These are phyloP conservation scores for Lasioglossum zephyrum DNA, from an alignment of 2,888 invertebrate genomes.

Conservation along the genomic window DNA sequence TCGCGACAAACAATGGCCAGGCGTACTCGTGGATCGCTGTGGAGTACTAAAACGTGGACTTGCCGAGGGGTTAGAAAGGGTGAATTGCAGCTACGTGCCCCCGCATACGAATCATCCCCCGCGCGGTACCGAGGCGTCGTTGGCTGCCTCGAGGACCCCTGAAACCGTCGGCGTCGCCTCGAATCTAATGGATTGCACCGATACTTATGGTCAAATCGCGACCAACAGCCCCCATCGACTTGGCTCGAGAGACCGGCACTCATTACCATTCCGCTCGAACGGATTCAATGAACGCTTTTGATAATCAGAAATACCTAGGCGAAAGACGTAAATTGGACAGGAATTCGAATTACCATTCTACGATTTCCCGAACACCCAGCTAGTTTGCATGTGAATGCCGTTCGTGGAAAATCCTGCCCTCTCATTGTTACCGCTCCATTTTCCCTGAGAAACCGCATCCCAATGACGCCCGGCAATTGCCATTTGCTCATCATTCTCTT, in stretches of 20 bases:
- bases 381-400: neutral
- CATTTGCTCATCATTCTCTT: neutral
- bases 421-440: constrained; percentile 9
- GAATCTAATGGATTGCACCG: constrained; percentile 76
- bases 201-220: constrained; percentile 77
- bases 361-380: neutral
- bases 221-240: constrained; percentile 44
- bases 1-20: constrained; percentile 73
- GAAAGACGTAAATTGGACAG: constrained; percentile 39
- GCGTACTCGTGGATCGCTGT: constrained; percentile 60
- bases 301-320: constrained; percentile 66
- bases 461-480: neutral
- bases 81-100: constrained; percentile 81
- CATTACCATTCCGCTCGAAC: constrained; percentile 65
- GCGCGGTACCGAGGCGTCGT: constrained; percentile 45
- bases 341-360: neutral
- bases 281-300: constrained; percentile 61
- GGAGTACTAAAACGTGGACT: constrained; percentile 72
- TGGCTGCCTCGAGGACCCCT: constrained; percentile 40
- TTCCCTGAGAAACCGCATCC: neutral
- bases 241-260: constrained; percentile 38
- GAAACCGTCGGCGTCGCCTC: constrained; percentile 57
- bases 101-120: constrained; percentile 78
- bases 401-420: neutral
- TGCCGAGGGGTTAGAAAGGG: constrained; percentile 71